Evolutionary conservation across 1,140 invertebrate species (phyloP).

Genomic region (Delia radicum): DNA sequence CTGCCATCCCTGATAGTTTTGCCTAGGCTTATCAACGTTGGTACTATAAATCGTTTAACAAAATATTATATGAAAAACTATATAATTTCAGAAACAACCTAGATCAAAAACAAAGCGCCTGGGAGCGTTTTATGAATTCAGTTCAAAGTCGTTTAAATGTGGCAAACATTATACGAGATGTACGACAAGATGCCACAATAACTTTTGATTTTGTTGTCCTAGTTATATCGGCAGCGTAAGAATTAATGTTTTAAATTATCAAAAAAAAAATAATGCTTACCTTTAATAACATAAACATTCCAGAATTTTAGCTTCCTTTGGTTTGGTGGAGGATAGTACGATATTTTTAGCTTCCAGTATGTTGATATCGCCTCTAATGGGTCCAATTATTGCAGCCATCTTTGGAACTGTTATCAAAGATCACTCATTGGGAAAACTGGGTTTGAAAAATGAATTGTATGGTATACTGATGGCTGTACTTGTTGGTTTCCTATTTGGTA

Average conservation of each 20-base stretch:
- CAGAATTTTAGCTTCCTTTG: slow-evolving; percentile 63
- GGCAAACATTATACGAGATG: slow-evolving; percentile 68
- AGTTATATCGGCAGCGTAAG: slow-evolving; percentile 68
- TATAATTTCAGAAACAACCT: slow-evolving; percentile 28
- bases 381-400: slow-evolving; percentile 73
- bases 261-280: no score
- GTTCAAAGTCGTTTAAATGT: slow-evolving; percentile 68
- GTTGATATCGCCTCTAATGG: slow-evolving; percentile 79
- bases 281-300: neutral
- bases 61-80: no score
- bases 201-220: slow-evolving; percentile 76
- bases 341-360: slow-evolving; percentile 75
- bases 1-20: no score
- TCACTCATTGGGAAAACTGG: slow-evolving; percentile 61
- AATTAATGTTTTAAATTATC: neutral
- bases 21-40: no score
- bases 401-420: slow-evolving; percentile 72
- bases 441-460: slow-evolving; percentile 65
- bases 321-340: slow-evolving; percentile 76
- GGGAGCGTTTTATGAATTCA: slow-evolving; percentile 62
- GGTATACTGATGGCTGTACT: slow-evolving; percentile 65
- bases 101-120: slow-evolving; percentile 54
- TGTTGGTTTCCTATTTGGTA: slow-evolving; percentile 70
- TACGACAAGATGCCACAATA: slow-evolving; percentile 65
- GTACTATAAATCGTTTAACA: no score